phyloP scores from a whole-genome alignment of 2,113 vertebrate species.

The Phocoena sinus region DNA sequence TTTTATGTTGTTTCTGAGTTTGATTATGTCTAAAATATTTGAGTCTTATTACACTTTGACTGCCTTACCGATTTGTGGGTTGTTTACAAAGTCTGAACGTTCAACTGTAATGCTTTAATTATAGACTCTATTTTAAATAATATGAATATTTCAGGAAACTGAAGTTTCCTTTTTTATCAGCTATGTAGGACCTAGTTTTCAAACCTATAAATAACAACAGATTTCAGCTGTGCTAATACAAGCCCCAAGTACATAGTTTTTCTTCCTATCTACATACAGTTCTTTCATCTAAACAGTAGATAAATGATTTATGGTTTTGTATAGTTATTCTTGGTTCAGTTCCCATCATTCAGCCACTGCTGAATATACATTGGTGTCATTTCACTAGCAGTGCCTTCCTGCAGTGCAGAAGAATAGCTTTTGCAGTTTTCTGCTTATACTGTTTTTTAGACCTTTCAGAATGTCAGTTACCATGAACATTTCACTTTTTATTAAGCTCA shows the following conservation, averaged over 20 bases:
- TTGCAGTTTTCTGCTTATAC: conserved; percentile 11
- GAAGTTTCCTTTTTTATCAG: background rate
- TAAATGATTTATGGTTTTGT: conserved; percentile 37
- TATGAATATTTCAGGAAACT: background rate
- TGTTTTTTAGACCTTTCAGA: background rate
- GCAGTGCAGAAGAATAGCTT: background rate
- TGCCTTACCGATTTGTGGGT: background rate
- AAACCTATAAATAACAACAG: background rate
- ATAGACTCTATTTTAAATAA: background rate
- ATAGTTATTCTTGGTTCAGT: conserved; percentile 10
- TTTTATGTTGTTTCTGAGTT: background rate
- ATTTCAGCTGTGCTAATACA: background rate
- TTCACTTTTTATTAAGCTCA: background rate
- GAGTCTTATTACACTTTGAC: background rate
- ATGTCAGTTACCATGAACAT: background rate
- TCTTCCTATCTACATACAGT: background rate
- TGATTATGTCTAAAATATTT: conserved; percentile 28
- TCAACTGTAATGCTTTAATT: conserved; percentile 13
- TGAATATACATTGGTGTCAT: background rate
- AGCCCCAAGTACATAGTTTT: background rate
- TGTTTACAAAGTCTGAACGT: conserved; percentile 20
- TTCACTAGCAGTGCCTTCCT: background rate
- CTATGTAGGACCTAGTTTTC: background rate
- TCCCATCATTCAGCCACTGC: background rate
- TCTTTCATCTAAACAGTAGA: conserved; percentile 16